A percentile compares a stretch with the other conserved stretches of the same genome.
Conservation (phyloP, 1,140 invertebrate species). For the Bombus superbus region DNA sequence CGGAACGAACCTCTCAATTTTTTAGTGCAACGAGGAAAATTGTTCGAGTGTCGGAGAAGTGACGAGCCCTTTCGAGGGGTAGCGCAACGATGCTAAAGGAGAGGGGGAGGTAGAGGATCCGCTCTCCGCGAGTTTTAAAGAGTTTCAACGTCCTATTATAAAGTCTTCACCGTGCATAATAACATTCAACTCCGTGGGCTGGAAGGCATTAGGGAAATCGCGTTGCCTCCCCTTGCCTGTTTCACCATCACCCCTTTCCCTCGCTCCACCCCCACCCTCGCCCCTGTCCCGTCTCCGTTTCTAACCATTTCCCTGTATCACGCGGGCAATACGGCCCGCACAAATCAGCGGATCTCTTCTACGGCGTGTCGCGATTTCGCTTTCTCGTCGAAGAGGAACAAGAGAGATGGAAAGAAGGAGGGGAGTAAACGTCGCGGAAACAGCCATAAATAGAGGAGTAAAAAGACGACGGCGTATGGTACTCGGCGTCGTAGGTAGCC, state of each 20-base stretch:
- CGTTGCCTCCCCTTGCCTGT: slow-evolving; percentile 58
- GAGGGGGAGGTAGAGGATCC: slow-evolving; percentile 40
- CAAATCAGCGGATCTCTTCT: slow-evolving; percentile 47
- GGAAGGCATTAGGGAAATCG: slow-evolving; percentile 83
- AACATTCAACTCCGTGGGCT: slow-evolving; percentile 79
- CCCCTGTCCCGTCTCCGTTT: background rate
- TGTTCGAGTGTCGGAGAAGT: background rate
- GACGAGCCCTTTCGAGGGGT: slow-evolving; percentile 28
- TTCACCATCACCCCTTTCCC: slow-evolving; percentile 51
- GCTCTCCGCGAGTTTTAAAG: slow-evolving; percentile 76
- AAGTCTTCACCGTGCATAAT: slow-evolving; percentile 83
- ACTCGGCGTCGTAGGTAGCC: background rate
- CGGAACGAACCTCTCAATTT: background rate
- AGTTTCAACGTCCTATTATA: slow-evolving; percentile 81
- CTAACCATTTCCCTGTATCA: background rate
- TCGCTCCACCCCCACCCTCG: too few species aligned
- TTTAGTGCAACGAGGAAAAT: background rate
- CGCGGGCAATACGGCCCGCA: slow-evolving; percentile 41
- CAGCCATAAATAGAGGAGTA: slow-evolving; percentile 32
- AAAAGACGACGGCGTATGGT: background rate
- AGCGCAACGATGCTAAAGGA: slow-evolving; percentile 19
- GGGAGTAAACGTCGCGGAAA: background rate
- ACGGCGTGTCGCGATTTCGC: slow-evolving; percentile 42
- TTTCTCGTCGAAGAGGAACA: slow-evolving; percentile 44
- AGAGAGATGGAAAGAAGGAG: slow-evolving; percentile 1